These are phyloP conservation scores for Synanthedon myopaeformis DNA, from an alignment of 2,888 invertebrate species.

Conservation along the genomic window DNA sequence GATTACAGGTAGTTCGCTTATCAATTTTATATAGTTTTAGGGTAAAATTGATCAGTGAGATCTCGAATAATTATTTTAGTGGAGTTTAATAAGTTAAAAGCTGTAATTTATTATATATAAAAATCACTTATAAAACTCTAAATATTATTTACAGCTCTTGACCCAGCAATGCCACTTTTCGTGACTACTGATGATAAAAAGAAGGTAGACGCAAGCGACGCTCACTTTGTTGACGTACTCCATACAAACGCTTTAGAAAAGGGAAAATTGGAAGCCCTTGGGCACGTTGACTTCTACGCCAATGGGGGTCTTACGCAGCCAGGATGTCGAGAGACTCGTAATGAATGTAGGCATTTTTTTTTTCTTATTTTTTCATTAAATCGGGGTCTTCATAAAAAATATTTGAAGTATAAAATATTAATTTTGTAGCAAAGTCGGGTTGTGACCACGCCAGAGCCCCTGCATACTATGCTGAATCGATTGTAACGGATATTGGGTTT, in stretches of 20 bases:
- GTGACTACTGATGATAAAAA: conserved; percentile 45
- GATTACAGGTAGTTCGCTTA: conserved; percentile 59
- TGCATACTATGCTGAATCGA: conserved; percentile 71
- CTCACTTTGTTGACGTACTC: conserved; percentile 72
- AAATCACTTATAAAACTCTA: not conserved
- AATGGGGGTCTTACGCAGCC: conserved; percentile 72
- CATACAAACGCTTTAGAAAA: conserved; percentile 73
- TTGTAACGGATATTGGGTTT: conserved; percentile 59
- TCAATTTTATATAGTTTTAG: no score
- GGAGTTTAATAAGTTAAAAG: not conserved
- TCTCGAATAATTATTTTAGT: not conserved
- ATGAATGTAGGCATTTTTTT: not conserved
- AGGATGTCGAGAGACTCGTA: conserved; percentile 50
- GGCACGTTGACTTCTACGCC: conserved; percentile 70
- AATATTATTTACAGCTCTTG: conserved; percentile 58
- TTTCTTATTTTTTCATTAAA: not conserved
- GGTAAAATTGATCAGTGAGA: not conserved
- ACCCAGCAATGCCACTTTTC: conserved; percentile 75
- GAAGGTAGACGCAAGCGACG: conserved; percentile 69
- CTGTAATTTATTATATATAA: not conserved
- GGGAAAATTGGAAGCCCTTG: conserved; percentile 65
- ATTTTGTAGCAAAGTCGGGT: conserved; percentile 54
- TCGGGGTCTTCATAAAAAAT: not conserved
- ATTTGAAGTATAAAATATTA: not conserved
- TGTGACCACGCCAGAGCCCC: conserved; percentile 74